Evolutionary conservation across 2,113 vertebrate genomes (phyloP), one percentile per base, ranked within the genome.

Genomic region (Mobula birostris): DNA sequence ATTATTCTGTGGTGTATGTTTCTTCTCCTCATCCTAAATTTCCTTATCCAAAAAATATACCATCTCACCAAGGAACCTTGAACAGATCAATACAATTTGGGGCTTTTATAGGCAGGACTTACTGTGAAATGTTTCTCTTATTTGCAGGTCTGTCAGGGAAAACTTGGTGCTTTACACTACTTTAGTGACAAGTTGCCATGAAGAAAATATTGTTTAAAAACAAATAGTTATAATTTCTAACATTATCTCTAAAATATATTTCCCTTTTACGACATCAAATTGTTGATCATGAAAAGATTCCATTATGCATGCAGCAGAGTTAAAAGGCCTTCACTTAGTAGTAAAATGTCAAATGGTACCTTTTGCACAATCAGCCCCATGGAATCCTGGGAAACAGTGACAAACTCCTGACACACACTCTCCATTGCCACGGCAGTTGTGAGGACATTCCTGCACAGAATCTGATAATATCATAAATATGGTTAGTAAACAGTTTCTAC

Each of bases 331-430:
- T 93, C 21, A 29, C 32, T 74, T 74, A 93, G 27, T 36, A 48
- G 36, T 58, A 40, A 85, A 95, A 95, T 5, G 21, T 83, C 66
- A 82, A 68, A 79, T 93, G 94, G 94, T 98, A 99, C 99, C 98
- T 99, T 99, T 99, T 95, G 98, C 98, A 95, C 99, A 99, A 95
- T 99, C 99, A 95, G 98, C 98, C 95, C 99, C 99, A 27, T 99
- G 98, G 96, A 99, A 99, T 95, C 99, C 98, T 9, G 99, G 98
- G 95, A 99, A 99, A 95, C 99, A 99, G 96, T 99, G 99, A 96
- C 99, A 99, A 94, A 98, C 96, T 79, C 99, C 99, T 4, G 99
- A 99, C 32, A 99, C 98, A 94, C 99, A 99, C 96, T 99, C 99
- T 0, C 99, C 99, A 94, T 99, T 99, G 76, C 99, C 98, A 94